Base-by-base conservation (phyloP, 2,888 invertebrate species). In the Agrotis exclamationis region DNA sequence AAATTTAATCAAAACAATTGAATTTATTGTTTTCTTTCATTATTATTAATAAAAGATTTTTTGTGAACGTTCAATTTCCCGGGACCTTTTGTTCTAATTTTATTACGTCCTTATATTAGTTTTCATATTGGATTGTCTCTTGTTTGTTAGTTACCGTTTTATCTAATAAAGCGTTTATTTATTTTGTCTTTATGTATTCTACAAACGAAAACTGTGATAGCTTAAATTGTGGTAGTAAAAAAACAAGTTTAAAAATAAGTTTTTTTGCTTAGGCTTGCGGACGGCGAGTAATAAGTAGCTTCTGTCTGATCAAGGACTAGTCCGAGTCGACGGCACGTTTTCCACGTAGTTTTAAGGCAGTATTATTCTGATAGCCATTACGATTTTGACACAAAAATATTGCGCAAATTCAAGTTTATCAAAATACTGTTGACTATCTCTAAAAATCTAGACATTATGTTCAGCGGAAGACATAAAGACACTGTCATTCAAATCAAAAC, bases 1-100 rank as follows among this genome's bases (percentile, higher is more conserved):
- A 76, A 83, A 83, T 82, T 79, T 82, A 85, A 85, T 85, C 75
- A 76, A 74, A 79, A 72, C 70, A 81, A 82, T 85, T 82, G 66
- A 70, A 69, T 76, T 79, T 70, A 82, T 82, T 85, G 74, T 85
- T 79, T 80, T 82, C 67, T 63, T 71, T 82, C 67, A 58, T 71
- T 75, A 77, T 63, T 65, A 70, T 76, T 85, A 76, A 76, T 81
- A 78, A 80, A 50, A 56, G 57, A 24, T 48, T 74, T 74, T 83
- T 72, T 78, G 56, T 58, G 53, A 71, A 63, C 22, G 50, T 80
- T 71, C 65, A 53, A 76, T 79, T 74, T 84, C 71, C 59, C 54
- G 22, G 14, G 20, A 33, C 62, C 60, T 62, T 62, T 76, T 62
- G 63, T 70, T 70, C 5, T 64, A 57, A 57, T 47, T 48, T 63